phyloP scores from a whole-genome alignment of 2,113 vertebrate genomes.

The Hassar affinis region DNA sequence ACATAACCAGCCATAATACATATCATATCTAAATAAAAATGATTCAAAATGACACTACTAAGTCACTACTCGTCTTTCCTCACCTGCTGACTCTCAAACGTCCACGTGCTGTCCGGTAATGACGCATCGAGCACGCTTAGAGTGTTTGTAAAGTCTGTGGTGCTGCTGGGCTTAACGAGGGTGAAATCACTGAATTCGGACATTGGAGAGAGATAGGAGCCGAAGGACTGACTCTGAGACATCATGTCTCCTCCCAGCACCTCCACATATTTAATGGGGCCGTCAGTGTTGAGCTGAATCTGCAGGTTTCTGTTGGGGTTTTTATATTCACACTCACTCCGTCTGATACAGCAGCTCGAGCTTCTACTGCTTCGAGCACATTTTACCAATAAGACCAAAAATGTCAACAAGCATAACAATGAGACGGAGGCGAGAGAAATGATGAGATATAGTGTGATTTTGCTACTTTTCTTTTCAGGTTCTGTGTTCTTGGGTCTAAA shows the following conservation, averaged over 20 bases:
- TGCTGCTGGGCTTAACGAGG: slow-evolving; percentile 72
- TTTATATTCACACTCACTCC: slow-evolving; percentile 50
- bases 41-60: neutral
- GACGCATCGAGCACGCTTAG: slow-evolving; percentile 67
- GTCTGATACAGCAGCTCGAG: slow-evolving; percentile 65
- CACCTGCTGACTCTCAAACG: slow-evolving; percentile 61
- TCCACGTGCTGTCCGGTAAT: slow-evolving; percentile 67
- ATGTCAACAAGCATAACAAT: slow-evolving; percentile 49
- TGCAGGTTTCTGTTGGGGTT: slow-evolving; percentile 70
- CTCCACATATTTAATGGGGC: slow-evolving; percentile 73
- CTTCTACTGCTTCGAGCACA: slow-evolving; percentile 53
- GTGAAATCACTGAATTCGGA: slow-evolving; percentile 72
- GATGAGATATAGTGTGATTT: slow-evolving; percentile 81
- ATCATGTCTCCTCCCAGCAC: slow-evolving; percentile 66
- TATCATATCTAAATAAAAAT: neutral
- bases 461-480: slow-evolving; percentile 48
- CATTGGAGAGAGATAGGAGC: slow-evolving; percentile 70
- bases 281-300: slow-evolving; percentile 70
- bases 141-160: slow-evolving; percentile 67
- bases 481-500: slow-evolving; percentile 45
- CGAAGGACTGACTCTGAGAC: slow-evolving; percentile 69
- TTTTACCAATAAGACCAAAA: slow-evolving; percentile 53
- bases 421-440: slow-evolving; percentile 68
- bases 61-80: slow-evolving; percentile 7
- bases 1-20: neutral